Percentiles rank a stretch among this genome's conserved stretches.
These are phyloP conservation scores for Spodoptera litura DNA, from an alignment of 1,140 invertebrate species.

Conservation along the genomic window DNA sequence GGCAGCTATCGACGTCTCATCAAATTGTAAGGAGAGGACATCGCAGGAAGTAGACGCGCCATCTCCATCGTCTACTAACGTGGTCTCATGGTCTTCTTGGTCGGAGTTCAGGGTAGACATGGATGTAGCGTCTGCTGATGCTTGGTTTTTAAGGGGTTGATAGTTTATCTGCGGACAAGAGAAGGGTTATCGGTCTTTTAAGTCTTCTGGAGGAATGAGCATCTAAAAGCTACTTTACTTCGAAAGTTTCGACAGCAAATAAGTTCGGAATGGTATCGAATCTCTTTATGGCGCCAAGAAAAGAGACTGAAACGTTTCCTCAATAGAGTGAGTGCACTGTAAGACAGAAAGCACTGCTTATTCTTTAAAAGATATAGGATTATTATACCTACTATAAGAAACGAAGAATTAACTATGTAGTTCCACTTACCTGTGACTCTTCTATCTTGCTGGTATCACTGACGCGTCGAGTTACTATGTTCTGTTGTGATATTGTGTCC, in stretches of 20 bases:
- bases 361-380: too few species aligned
- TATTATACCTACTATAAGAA: too few species aligned
- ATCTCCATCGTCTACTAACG: slow-evolving; percentile 54
- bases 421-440: slow-evolving; percentile 15
- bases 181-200: background rate
- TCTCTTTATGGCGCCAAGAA: too few species aligned
- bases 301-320: too few species aligned
- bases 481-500: slow-evolving; percentile 36
- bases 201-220: background rate
- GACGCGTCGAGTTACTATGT: slow-evolving; percentile 8
- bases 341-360: too few species aligned
- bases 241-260: too few species aligned
- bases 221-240: too few species aligned
- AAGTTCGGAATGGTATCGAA: too few species aligned
- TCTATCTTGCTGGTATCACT: slow-evolving; percentile 27
- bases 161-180: slow-evolving; percentile 60
- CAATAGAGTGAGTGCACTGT: too few species aligned
- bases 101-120: slow-evolving; percentile 61
- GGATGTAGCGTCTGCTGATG: slow-evolving; percentile 64
- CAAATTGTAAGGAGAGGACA: slow-evolving; percentile 65
- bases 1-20: slow-evolving; percentile 67
- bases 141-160: slow-evolving; percentile 62
- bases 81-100: slow-evolving; percentile 41
- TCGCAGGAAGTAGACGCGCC: slow-evolving; percentile 67
- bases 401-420: background rate